phyloP scores from a whole-genome alignment of 1,140 invertebrate genomes.

The Pissodes strobi region DNA sequence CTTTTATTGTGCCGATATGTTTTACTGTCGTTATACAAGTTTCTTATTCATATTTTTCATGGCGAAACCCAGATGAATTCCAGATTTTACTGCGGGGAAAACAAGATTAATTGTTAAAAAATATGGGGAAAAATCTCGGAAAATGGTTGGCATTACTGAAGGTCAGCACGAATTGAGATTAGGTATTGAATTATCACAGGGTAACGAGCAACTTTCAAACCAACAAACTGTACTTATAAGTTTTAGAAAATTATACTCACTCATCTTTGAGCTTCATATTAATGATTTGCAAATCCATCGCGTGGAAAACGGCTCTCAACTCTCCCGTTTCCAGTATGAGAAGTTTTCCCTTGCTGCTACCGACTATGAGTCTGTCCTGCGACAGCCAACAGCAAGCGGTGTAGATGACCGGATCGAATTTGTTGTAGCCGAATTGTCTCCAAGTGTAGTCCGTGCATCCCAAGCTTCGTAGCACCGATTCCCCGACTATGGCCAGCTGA shows the following conservation, averaged over 20 bases:
- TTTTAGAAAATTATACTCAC: constrained; percentile 28
- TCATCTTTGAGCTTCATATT: constrained; percentile 46
- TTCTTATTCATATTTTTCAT: too few relatives aligned
- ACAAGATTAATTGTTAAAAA: background rate
- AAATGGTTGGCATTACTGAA: too few relatives aligned
- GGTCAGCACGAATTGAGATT: background rate
- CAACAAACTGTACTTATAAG: too few relatives aligned
- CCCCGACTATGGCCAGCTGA: constrained; percentile 74
- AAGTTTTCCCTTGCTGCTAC: constrained; percentile 72
- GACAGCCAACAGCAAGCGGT: constrained; percentile 71
- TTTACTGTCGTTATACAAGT: too few relatives aligned
- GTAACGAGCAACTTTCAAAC: too few relatives aligned
- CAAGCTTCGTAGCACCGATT: constrained; percentile 74
- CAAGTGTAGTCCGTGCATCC: constrained; percentile 79
- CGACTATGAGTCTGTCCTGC: constrained; percentile 74
- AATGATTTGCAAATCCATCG: constrained; percentile 57
- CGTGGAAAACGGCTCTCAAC: constrained; percentile 66
- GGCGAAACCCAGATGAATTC: too few relatives aligned
- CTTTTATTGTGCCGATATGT: too few relatives aligned
- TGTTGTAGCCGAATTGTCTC: constrained; percentile 81
- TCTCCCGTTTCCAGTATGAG: constrained; percentile 81
- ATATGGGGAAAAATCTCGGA: too few relatives aligned
- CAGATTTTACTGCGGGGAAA: too few relatives aligned
- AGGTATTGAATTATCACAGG: too few relatives aligned
- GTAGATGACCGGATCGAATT: constrained; percentile 75